Conservation (phyloP, 2,113 vertebrate species). For the Neogobius melanostomus region DNA sequence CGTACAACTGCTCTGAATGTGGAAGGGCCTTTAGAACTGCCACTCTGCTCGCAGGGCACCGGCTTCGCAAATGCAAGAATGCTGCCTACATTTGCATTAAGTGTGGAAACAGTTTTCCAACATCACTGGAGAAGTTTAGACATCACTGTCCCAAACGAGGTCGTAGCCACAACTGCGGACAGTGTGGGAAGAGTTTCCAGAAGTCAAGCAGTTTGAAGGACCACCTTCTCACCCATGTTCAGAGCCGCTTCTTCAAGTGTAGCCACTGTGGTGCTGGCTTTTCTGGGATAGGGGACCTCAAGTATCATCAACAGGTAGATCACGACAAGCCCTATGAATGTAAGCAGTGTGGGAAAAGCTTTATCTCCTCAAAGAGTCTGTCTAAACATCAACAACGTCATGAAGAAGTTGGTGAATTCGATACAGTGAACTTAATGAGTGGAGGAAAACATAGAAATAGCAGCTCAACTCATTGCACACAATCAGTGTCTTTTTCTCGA, state of each 20-base stretch:
- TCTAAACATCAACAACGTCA: slow-evolving; percentile 68
- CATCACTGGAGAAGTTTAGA: slow-evolving; percentile 67
- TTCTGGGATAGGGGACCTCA: slow-evolving; percentile 71
- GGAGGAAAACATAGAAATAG: slow-evolving; percentile 58
- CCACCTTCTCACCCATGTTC: slow-evolving; percentile 66
- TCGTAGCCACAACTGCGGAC: slow-evolving; percentile 53
- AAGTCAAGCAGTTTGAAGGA: slow-evolving; percentile 67
- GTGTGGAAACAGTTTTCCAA: slow-evolving; percentile 70
- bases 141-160: slow-evolving; percentile 66
- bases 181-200: slow-evolving; percentile 69
- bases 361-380: slow-evolving; percentile 70
- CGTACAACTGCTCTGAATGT: slow-evolving; percentile 74
- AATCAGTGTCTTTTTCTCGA: slow-evolving; percentile 42
- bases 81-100: slow-evolving; percentile 73
- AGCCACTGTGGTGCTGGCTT: slow-evolving; percentile 70
- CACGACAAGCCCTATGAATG: slow-evolving; percentile 71
- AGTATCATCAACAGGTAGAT: slow-evolving; percentile 72
- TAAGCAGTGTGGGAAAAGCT: slow-evolving; percentile 68
- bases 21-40: slow-evolving; percentile 69
- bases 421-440: slow-evolving; percentile 31
- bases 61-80: slow-evolving; percentile 69
- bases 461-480: slow-evolving; percentile 28
- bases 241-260: slow-evolving; percentile 72
- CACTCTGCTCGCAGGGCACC: slow-evolving; percentile 66
- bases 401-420: slow-evolving; percentile 47